These are phyloP conservation scores for Sinella curviseta DNA, from an alignment of 1,140 invertebrate genomes.

Conservation along the genomic window DNA sequence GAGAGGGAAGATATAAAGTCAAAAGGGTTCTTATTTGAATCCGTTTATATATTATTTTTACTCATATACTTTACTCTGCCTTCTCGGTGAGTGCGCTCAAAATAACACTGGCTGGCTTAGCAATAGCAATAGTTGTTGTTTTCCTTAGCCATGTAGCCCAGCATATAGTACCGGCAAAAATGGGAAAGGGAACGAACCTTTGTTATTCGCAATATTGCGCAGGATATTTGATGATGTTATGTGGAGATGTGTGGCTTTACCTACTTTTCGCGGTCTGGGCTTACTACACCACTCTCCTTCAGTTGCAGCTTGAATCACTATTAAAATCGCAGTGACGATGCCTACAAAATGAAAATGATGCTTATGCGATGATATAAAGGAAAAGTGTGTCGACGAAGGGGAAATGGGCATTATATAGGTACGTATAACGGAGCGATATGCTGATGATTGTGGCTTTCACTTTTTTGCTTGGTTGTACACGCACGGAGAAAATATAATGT, in stretches of 20 bases:
- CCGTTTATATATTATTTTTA: too few relatives aligned
- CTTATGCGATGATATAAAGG: not conserved
- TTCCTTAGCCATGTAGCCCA: not conserved
- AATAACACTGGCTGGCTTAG: too few relatives aligned
- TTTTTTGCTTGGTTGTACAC: too few relatives aligned
- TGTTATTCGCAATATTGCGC: not conserved
- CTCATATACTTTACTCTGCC: too few relatives aligned
- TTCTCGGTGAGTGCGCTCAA: too few relatives aligned
- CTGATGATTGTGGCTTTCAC: not conserved
- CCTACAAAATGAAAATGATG: not conserved
- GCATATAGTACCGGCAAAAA: not conserved
- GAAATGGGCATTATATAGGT: too few relatives aligned
- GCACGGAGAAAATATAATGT: not conserved
- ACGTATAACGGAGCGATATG: too few relatives aligned
- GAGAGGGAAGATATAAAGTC: not conserved
- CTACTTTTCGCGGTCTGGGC: conserved; percentile 7
- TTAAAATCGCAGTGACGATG: not conserved
- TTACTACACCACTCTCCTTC: not conserved
- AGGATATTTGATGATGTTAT: conserved; percentile 15
- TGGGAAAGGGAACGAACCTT: not conserved
- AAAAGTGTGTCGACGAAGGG: too few relatives aligned
- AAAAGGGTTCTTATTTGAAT: too few relatives aligned
- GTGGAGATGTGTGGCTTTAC: conserved; percentile 4
- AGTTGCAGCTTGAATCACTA: not conserved
- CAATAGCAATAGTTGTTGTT: not conserved